Percentiles rank a stretch among this genome's conserved stretches.
These are phyloP conservation scores for Timema cristinae DNA, from an alignment of 2,888 invertebrate genomes.

Conservation along the genomic window DNA sequence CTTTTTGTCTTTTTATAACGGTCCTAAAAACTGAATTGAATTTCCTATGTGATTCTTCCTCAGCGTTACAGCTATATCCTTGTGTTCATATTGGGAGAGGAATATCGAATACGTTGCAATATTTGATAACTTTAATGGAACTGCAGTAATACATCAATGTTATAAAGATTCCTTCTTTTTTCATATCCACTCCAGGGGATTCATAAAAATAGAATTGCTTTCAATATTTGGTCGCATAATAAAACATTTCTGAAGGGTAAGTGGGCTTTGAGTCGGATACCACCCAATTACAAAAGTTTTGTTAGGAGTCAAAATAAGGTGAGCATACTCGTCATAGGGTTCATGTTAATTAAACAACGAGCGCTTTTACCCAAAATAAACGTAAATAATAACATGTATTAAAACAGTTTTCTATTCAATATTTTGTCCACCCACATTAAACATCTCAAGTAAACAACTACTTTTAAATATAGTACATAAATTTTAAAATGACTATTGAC, in stretches of 20 bases:
- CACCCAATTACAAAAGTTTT: too few species aligned
- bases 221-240: conserved; percentile 15
- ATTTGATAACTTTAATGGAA: conserved; percentile 17
- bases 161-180: neutral
- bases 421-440: too few species aligned
- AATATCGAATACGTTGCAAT: conserved; percentile 17
- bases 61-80: conserved; percentile 6
- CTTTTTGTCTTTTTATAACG: conserved; percentile 15
- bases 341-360: too few species aligned
- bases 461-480: too few species aligned
- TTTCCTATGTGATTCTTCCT: conserved; percentile 14
- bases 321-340: too few species aligned
- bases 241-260: conserved; percentile 4
- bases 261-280: too few species aligned
- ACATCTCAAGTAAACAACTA: too few species aligned
- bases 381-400: too few species aligned
- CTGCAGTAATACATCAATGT: conserved; percentile 16
- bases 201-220: conserved; percentile 13
- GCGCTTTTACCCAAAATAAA: too few species aligned
- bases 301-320: too few species aligned
- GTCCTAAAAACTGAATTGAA: conserved; percentile 17
- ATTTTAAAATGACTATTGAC: too few species aligned
- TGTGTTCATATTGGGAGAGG: conserved; percentile 8
- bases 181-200: neutral
- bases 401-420: too few species aligned